Base-by-base conservation (phyloP, 2,888 invertebrate genomes). In the Xylocampa areola region DNA sequence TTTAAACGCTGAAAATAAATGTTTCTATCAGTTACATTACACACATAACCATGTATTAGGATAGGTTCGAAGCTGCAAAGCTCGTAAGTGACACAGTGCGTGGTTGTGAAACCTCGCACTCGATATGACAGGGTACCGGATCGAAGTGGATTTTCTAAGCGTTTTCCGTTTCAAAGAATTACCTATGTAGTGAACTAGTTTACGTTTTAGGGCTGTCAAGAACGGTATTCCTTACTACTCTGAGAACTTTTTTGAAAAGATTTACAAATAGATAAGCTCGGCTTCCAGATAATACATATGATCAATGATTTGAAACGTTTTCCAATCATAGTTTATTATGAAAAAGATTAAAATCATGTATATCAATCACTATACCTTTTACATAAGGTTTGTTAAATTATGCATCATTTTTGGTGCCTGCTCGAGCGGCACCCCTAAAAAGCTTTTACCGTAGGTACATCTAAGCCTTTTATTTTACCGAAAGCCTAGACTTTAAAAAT, bases 381-480 rank as follows among this genome's bases (percentile, higher is more conserved):
- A 25, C 25, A 8, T 8, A 4, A 5, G 5, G 1, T 25, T 8
- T 8, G n/a, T 25, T 1, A 25, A 25, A 2, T 25, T 25, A 2
- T 2, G 25, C 2, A 4, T 2, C 8, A 10, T 6, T 25, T 17
- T 7, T 19, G 11, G 14, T 17, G 10, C 25, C 29, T 14, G 25
- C 29, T 27, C 14, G 13, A 30, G 25, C 32, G 35, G 40, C 64
- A 30, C 6, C 27, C 14, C 40, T 45, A 29, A 64, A 61, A 61
- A 41, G 41, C 61, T 67, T 55, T 68, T 68, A 68, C 36, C 65
- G 36, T 53, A n/a, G n/a, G n/a, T n/a, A n/a, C n/a, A n/a, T n/a
- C n/a, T 32, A 11, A 41, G 57, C 55, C 36, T 35, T 17, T 21
- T 25, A 30, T 35, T 36, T 54, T 45, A 2, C 33, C 29, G 21